Base-by-base conservation (phyloP, 2,113 vertebrate genomes). In the Ochotona curzoniae region DNA sequence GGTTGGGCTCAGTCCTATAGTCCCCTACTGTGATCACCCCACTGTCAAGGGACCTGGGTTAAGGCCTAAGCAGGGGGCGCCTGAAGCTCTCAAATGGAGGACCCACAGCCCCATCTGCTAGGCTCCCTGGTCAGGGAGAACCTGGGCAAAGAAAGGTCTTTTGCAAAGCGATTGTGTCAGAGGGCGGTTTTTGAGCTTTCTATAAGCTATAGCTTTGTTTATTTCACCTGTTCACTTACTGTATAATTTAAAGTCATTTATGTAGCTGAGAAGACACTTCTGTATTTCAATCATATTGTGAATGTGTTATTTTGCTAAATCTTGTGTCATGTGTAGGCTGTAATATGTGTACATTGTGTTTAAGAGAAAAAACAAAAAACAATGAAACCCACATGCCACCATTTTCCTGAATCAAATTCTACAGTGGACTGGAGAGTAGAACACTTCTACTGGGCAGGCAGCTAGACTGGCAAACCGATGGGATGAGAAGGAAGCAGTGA, bases 221-320 rank as follows among this genome's bases (percentile, higher is more conserved):
- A 96, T 97, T 98, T 98, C 97, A 97, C 95, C 96, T 97, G 97
- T 96, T 98, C 97, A 98, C 97, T 98, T 96, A 97, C 96, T 97
- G 97, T 96, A 83, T 93, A 96, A 97, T 97, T 97, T 96, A 96
- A 97, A 94, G 79, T 98, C 98, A 97, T 98, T 96, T 98, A 98
- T 97, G 94, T 98, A 98, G 97, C 96, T 95, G 96, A 97, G 96
- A 96, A 97, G 96, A 96, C 97, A 97, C 97, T 97, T 97, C 96
- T 89, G 64, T 98, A 98, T 96, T 98, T 97, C 97, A 98, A 97
- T 97, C 96, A 93, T 97, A 98, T 96, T 93, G 92, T 97, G 96
- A 96, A 96, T 90, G 95, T 97, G 98, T 96, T 95, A 73, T 98
- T 98, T 97, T 98, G 94, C 97, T 97, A 97, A 97, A 96, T 94